A percentile compares a stretch with the other conserved stretches of the same genome.
Evolutionary conservation across 2,797 vertebrate genomes (phyloP).

Genomic region (Sebastes taczanowskii): DNA sequence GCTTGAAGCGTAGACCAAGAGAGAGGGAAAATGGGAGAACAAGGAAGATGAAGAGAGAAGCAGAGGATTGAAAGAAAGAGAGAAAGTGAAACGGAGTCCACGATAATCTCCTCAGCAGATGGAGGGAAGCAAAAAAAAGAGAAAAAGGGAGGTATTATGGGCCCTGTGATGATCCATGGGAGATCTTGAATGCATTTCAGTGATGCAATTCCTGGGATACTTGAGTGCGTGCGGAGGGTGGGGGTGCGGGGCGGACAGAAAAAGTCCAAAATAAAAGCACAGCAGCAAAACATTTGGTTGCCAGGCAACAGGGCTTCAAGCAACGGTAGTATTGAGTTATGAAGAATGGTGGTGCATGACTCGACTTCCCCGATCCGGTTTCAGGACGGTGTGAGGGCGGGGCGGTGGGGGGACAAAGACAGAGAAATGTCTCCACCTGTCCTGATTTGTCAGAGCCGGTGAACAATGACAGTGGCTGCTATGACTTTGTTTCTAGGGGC

Average conservation of each 20-base stretch:
- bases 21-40: background rate
- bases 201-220: conserved; percentile 67
- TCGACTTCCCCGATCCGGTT: conserved; percentile 78
- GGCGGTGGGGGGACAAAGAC: conserved; percentile 25
- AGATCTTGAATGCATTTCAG: conserved; percentile 65
- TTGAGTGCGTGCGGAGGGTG: conserved; percentile 17
- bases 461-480: conserved; percentile 51
- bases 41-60: background rate
- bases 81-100: conserved; percentile 18
- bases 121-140: conserved; percentile 7
- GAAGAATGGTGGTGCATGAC: conserved; percentile 72
- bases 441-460: conserved; percentile 66
- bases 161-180: conserved; percentile 52
- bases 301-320: conserved; percentile 73
- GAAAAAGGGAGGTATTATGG: conserved; percentile 16
- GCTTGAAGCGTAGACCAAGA: conserved; percentile 24
- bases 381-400: conserved; percentile 60
- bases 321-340: conserved; percentile 65
- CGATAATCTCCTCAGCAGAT: conserved; percentile 47
- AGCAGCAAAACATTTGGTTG: conserved; percentile 82
- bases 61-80: conserved; percentile 15
- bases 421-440: conserved; percentile 76
- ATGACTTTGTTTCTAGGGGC: conserved; percentile 17
- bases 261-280: conserved; percentile 66
- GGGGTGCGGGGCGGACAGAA: background rate